A percentile compares a stretch with the other conserved stretches of the same genome.
These are phyloP conservation scores for Columba guinea DNA, from an alignment of 2,797 vertebrate genomes.

Conservation along the genomic window DNA sequence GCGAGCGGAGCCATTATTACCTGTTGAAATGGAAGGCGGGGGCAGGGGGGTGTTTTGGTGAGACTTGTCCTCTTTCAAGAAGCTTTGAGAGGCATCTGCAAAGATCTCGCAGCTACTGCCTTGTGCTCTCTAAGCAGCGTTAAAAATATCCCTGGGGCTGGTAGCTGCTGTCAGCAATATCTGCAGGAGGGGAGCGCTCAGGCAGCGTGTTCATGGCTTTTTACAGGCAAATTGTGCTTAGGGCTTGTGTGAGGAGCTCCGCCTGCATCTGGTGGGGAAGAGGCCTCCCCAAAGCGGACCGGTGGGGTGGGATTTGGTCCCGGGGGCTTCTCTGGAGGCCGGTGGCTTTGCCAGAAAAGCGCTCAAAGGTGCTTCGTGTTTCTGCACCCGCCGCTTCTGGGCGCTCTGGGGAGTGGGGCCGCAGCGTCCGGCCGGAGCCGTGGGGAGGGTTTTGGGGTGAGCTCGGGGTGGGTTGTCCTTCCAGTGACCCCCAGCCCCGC, in stretches of 20 bases:
- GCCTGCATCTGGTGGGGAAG: neutral
- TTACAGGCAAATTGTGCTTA: neutral
- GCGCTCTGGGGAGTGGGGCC: accelerated
- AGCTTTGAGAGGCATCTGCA: neutral
- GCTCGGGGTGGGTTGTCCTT: accelerated
- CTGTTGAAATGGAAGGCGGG: neutral
- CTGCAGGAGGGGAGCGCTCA: neutral
- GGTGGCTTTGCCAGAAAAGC: neutral
- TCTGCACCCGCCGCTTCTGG: neutral
- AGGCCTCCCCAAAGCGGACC: neutral
- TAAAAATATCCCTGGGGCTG: neutral
- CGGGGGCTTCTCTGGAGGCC: neutral
- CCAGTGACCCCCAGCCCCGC: neutral
- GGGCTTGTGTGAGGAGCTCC: neutral
- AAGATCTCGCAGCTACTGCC: neutral
- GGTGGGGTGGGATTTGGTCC: neutral
- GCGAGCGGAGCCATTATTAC: neutral
- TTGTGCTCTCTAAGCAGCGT: neutral
- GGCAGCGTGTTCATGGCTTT: neutral
- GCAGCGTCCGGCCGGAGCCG: accelerated
- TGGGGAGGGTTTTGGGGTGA: neutral
- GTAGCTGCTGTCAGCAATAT: neutral
- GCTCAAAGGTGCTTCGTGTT: neutral
- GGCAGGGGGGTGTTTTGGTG: neutral
- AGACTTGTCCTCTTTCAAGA: neutral